Base-by-base conservation (phyloP, 2,797 vertebrate species). In the Danio tinwini region DNA sequence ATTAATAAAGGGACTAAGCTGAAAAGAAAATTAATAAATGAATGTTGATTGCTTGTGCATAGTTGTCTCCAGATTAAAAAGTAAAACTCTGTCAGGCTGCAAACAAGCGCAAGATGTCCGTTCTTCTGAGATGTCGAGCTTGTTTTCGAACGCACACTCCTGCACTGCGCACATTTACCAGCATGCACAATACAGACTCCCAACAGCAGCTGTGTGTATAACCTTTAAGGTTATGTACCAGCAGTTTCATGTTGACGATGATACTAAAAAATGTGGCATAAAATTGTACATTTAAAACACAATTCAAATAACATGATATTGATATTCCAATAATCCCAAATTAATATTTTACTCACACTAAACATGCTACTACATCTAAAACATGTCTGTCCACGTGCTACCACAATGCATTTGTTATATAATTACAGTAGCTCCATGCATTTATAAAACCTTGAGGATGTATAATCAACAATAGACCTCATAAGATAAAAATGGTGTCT, bases 401-500 rank as follows among this genome's bases (percentile, higher is more conserved):
- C 14, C 39, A 17, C 14, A 50, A 52, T 63, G 2, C 39, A 39
- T 74, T 50, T 50, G 2, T 39, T 62, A 14, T 52, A 21, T 10
- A 49, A 61, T 74, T 49, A 37, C 29, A 29, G 29, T 29, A 29
- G 13, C 49, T 21, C 39, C 40, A 58, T 67, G 21, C 39, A 76
- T 67, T 47, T 39, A 58, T 56, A 58, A 45, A 44, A 47, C 14
- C 19, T 69, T 6, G 3, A 17, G 10, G 44, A 17, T 39, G 29
- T 59, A 21, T 40, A 77, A 17, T 29, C 29, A 78, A 50, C 58
- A 53, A 53, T 16, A 53, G 13, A 19, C 12, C 47, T 40, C 9
- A 6, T 42, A 63, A 64, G 21, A 79, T 7, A 47, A 56, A 76
- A 76, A 67, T 62, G 62, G 52, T 76, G 67, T 82, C 44, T 71